A percentile compares a stretch with the other conserved stretches of the same genome.
phyloP scores from a whole-genome alignment of 2,888 invertebrate genomes.

The Pharmacophagus antenor region DNA sequence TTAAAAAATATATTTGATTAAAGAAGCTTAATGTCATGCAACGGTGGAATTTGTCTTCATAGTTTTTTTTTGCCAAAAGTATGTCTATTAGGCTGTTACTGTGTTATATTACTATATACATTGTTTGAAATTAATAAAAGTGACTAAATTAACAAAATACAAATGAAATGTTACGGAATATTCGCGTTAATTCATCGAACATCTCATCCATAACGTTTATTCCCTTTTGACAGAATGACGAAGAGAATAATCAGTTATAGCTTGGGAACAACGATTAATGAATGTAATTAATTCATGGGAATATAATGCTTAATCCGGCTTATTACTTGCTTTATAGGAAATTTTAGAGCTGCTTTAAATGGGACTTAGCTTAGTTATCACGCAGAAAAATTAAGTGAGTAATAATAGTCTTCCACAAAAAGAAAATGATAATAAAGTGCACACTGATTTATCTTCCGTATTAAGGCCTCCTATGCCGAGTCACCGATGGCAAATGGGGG shows the following conservation, averaged over 20 bases:
- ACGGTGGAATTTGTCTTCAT: too few species aligned
- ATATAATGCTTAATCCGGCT: slow-evolving; percentile 1
- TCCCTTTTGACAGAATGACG: neutral
- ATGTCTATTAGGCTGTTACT: too few species aligned
- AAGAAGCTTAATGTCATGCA: too few species aligned
- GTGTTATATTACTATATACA: too few species aligned
- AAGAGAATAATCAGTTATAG: slow-evolving; percentile 2
- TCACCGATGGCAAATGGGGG: too few species aligned
- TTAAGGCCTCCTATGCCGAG: too few species aligned
- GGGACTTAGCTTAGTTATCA: neutral
- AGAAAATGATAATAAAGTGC: too few species aligned
- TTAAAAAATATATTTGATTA: too few species aligned
- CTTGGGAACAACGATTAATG: slow-evolving; percentile 7
- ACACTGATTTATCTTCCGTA: too few species aligned
- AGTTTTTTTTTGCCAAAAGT: too few species aligned
- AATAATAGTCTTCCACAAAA: too few species aligned
- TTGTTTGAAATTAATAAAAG: too few species aligned
- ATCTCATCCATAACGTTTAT: neutral
- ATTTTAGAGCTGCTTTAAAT: neutral
- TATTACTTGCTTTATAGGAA: neutral
- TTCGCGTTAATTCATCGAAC: neutral
- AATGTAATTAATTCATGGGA: slow-evolving; percentile 4
- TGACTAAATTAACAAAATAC: neutral
- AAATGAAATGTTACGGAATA: neutral
- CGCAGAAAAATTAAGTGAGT: neutral